Evolutionary conservation across 1,140 invertebrate species (phyloP), one percentile per base, ranked within the genome.

Genomic region (Berghia stephanieae): DNA sequence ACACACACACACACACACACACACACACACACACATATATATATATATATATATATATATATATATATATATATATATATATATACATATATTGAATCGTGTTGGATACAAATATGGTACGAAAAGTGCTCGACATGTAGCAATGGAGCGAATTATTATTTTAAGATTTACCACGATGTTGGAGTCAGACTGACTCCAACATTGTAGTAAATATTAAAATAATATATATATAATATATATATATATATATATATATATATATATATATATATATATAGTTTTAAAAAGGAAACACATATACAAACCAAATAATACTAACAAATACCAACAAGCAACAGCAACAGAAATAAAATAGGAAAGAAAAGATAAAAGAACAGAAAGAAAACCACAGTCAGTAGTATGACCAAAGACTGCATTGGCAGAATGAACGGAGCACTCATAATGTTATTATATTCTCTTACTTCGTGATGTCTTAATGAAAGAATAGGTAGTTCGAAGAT

Each of bases 21-120:
- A n/a, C n/a, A 6, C n/a, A 67, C 8, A 38, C 18, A 67, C 36
- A 67, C 40, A 67, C 36, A 67, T 67, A 67, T 31, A 67, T 67
- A 67, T 31, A 67, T 67, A 67, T 31, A 67, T 67, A 67, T 31
- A 67, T 67, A 67, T 31, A 67, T 67, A 67, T 31, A 67, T 67
- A 67, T 31, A 67, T 34, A 67, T 31, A 67, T 34, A 67, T 31
- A 67, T 67, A 67, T 31, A 67, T 67, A 67, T 31, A 67, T 67
- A 67, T 31, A 67, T 67, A 67, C 36, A 67, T 67, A 67, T 31
- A 67, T 67, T 36, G 18, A 67, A 36, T 36, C 36, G 40, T 67
- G 40, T 31, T 24, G 34, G 21, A 27, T 67, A 67, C 24, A 8
- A 36, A 34, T 38, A 8, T 67, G n/a, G 10, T n/a, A 49, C 46